A percentile compares a stretch with the other conserved stretches of the same genome.
Evolutionary conservation across 2,888 invertebrate genomes (phyloP).

Genomic region (Podabrus alpinus): DNA sequence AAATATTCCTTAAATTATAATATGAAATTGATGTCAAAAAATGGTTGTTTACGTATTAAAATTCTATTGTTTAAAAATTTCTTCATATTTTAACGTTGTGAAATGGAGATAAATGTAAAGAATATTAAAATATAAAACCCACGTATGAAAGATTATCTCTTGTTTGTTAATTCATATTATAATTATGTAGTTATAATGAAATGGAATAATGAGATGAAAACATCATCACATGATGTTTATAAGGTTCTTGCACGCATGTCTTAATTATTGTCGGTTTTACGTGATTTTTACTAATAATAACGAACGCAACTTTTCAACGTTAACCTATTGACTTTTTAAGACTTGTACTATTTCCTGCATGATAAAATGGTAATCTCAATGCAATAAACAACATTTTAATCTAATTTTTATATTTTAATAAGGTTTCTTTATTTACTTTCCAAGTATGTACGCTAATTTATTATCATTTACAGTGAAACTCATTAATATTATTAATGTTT

Average conservation of each 20-base stretch:
- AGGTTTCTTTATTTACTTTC: not conserved
- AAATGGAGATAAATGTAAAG: slow-evolving; percentile 9
- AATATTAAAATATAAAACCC: slow-evolving; percentile 15
- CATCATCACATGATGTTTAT: slow-evolving; percentile 27
- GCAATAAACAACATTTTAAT: slow-evolving; percentile 15
- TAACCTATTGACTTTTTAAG: slow-evolving; percentile 26
- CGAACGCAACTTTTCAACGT: slow-evolving; percentile 21
- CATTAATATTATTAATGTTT: not conserved
- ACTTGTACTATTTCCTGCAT: slow-evolving; percentile 22
- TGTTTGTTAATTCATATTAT: slow-evolving; percentile 26
- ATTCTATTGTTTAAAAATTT: not conserved
- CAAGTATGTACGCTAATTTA: not conserved
- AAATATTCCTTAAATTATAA: not conserved
- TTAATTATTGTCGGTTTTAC: slow-evolving; percentile 18
- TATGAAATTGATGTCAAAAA: not conserved
- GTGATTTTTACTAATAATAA: slow-evolving; percentile 25
- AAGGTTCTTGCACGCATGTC: slow-evolving; percentile 24
- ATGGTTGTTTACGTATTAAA: not conserved
- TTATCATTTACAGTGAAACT: not conserved
- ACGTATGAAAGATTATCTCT: slow-evolving; percentile 22
- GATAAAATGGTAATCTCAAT: slow-evolving; percentile 21
- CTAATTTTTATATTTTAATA: slow-evolving; percentile 9
- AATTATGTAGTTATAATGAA: slow-evolving; percentile 12
- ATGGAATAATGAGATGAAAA: slow-evolving; percentile 23
- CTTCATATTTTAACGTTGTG: not conserved